These are phyloP conservation scores for Propithecus coquereli DNA, from an alignment of 2,113 vertebrate species.

Conservation along the genomic window DNA sequence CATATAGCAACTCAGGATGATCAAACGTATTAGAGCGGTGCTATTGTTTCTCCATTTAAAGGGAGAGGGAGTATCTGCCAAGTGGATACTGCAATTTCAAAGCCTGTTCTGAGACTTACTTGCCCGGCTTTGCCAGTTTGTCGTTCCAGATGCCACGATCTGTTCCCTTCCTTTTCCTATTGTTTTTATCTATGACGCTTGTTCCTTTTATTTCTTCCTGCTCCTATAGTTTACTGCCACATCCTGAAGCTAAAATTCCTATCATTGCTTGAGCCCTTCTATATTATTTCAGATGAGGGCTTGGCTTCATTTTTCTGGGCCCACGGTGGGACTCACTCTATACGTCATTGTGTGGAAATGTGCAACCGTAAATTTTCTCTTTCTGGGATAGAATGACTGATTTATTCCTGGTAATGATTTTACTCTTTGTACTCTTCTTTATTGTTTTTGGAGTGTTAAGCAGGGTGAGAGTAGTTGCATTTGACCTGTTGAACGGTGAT, in stretches of 20 bases:
- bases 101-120: not conserved
- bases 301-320: not conserved
- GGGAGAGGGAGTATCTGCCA: rapidly evolving
- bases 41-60: not conserved
- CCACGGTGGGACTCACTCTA: not conserved
- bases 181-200: not conserved
- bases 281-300: constrained; percentile 32
- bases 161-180: not conserved
- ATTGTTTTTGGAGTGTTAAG: not conserved
- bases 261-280: not conserved
- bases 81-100: not conserved
- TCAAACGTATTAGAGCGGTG: not conserved
- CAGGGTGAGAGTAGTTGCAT: not conserved
- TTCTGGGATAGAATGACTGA: not conserved
- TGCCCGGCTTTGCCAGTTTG: not conserved
- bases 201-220: constrained; percentile 20
- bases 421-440: not conserved
- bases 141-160: not conserved
- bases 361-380: not conserved
- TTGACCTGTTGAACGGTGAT: not conserved
- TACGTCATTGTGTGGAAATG: not conserved
- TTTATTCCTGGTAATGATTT: not conserved
- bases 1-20: not conserved
- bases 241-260: constrained; percentile 35
- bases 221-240: not conserved